Evolutionary conservation across 2,113 vertebrate species (phyloP).

Genomic region (Megaleporinus macrocephalus): DNA sequence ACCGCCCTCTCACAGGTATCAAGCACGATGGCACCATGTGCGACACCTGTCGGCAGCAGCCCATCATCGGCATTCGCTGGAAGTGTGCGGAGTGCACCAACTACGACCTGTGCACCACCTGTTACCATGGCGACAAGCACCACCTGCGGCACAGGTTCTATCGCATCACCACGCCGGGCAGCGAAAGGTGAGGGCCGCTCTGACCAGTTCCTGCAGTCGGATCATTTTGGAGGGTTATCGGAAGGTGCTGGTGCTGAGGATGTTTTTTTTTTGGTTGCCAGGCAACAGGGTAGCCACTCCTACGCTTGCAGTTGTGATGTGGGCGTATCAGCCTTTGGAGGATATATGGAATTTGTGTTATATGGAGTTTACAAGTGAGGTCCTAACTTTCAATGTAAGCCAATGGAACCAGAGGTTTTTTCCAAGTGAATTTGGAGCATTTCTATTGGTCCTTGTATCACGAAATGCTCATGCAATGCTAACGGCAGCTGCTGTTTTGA

Average conservation of each 20-base stretch:
- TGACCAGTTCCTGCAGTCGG: too few relatives aligned
- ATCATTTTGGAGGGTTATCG: too few relatives aligned
- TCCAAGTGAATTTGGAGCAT: too few relatives aligned
- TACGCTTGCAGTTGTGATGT: slow-evolving; percentile 47
- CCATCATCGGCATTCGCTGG: slow-evolving; percentile 99
- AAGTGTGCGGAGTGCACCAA: slow-evolving; percentile 99
- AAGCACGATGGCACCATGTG: slow-evolving; percentile 99
- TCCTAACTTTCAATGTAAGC: too few relatives aligned
- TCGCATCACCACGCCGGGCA: slow-evolving; percentile 97
- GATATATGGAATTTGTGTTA: not conserved
- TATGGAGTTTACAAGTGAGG: too few relatives aligned
- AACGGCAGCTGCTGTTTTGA: too few relatives aligned
- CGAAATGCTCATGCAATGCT: too few relatives aligned
- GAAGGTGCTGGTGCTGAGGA: too few relatives aligned
- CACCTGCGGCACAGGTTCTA: slow-evolving; percentile 98
- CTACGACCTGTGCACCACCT: slow-evolving; percentile 98
- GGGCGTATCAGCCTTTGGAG: not conserved
- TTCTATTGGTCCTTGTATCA: too few relatives aligned
- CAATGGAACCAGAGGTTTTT: too few relatives aligned
- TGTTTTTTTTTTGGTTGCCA: slow-evolving; percentile 67
- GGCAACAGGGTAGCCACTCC: slow-evolving; percentile 61
- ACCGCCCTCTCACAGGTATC: slow-evolving; percentile 89
- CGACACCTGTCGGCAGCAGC: slow-evolving; percentile 97
- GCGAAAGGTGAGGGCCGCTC: slow-evolving; percentile 86
- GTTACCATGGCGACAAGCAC: slow-evolving; percentile 99